Percentiles rank a stretch among this genome's conserved stretches.
Evolutionary conservation across 2,888 invertebrate genomes (phyloP).

Genomic region (Chouioia cunea): DNA sequence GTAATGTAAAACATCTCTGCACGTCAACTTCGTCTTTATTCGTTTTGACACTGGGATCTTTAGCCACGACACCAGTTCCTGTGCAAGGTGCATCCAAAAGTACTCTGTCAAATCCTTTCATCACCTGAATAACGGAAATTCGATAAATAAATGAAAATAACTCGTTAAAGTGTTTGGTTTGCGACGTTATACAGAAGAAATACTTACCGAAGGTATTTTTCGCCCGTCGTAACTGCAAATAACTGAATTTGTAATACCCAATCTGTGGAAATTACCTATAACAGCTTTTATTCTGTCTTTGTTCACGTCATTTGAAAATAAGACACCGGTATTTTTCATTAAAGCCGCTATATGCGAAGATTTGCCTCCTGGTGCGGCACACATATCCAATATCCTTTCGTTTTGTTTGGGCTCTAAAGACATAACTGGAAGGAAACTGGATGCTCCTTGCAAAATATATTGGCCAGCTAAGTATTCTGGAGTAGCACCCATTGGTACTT

Average conservation of each 20-base stretch:
- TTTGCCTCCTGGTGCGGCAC: constrained; percentile 98
- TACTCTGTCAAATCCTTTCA: constrained; percentile 95
- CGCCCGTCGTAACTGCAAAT: constrained; percentile 92
- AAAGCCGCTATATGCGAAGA: constrained; percentile 97
- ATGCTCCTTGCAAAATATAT: constrained; percentile 96
- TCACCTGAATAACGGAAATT: constrained; percentile 70
- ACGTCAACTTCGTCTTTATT: constrained; percentile 91
- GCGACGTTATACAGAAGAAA: constrained; percentile 22
- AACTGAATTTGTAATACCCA: constrained; percentile 95
- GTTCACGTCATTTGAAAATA: constrained; percentile 97
- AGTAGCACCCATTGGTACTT: constrained; percentile 97
- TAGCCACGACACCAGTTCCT: constrained; percentile 97
- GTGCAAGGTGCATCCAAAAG: constrained; percentile 98
- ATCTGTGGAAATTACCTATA: constrained; percentile 95
- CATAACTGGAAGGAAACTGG: constrained; percentile 97
- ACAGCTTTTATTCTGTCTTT: constrained; percentile 91
- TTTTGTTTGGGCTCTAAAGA: constrained; percentile 96
- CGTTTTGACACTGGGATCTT: constrained; percentile 96
- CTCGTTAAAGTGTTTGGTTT: neutral
- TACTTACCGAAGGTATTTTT: constrained; percentile 77
- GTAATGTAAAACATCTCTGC: constrained; percentile 91
- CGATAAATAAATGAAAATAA: neutral
- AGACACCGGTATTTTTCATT: constrained; percentile 97
- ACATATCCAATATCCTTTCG: constrained; percentile 95
- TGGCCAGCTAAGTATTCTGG: constrained; percentile 99